Percentiles rank a stretch among this genome's conserved stretches.
Evolutionary conservation across 2,888 invertebrate genomes (phyloP).

Genomic region (Iselma pallidipennis): DNA sequence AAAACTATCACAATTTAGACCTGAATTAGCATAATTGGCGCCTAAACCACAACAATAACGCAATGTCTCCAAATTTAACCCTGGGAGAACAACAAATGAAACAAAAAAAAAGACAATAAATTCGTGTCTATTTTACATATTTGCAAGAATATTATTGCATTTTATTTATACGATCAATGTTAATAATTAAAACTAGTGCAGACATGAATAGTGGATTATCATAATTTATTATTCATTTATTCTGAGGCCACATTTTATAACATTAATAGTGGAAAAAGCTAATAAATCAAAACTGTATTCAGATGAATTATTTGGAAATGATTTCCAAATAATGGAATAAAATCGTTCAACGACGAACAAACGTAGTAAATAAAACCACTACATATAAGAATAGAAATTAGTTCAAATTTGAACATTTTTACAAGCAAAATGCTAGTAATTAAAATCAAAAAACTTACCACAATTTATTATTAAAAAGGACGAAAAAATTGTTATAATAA

Average conservation of each 20-base stretch:
- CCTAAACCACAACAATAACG: conserved; percentile 52
- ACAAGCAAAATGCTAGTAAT: no score
- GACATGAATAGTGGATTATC: conserved; percentile 34
- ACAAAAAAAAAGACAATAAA: conserved; percentile 17
- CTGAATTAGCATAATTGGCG: conserved; percentile 48
- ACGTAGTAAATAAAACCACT: not conserved
- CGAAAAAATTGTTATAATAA: not conserved
- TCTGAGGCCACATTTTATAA: conserved; percentile 33
- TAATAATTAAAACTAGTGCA: conserved; percentile 24
- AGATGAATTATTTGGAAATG: not conserved
- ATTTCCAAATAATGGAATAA: not conserved
- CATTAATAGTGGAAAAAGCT: conserved; percentile 21
- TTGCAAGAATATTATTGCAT: conserved; percentile 18
- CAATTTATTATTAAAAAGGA: not conserved
- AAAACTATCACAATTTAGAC: conserved; percentile 45
- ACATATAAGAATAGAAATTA: not conserved
- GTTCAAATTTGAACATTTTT: no score
- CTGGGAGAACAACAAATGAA: conserved; percentile 29
- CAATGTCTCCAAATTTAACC: conserved; percentile 43
- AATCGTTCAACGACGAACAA: not conserved
- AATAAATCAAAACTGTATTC: conserved; percentile 7
- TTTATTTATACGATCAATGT: conserved; percentile 22
- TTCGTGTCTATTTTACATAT: not conserved
- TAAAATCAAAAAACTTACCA: not conserved
- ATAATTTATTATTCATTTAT: conserved; percentile 41